These are phyloP conservation scores for Hypsibius dujardini DNA, from an alignment of 1,140 invertebrate species.

Conservation along the genomic window DNA sequence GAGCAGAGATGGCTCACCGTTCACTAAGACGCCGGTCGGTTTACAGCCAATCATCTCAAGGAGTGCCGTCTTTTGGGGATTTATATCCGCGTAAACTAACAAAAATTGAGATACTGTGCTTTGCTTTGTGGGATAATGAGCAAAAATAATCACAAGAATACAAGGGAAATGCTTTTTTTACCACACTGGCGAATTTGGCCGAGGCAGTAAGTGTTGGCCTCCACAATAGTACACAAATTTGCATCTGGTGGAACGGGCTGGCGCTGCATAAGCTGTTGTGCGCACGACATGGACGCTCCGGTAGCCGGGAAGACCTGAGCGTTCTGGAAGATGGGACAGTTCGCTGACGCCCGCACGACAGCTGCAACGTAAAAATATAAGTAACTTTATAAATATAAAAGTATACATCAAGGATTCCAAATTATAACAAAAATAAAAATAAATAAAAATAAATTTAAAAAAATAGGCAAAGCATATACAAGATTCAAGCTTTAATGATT, in stretches of 20 bases:
- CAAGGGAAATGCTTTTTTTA: not conserved
- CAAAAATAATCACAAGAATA: too few species aligned
- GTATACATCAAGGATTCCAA: not conserved
- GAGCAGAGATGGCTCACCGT: not conserved
- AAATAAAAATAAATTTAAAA: not conserved
- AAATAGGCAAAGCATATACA: not conserved
- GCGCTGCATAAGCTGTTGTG: not conserved
- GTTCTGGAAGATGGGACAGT: slow-evolving; percentile 8
- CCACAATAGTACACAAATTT: not conserved
- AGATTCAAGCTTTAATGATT: not conserved
- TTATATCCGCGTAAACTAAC: not conserved
- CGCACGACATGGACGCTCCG: not conserved
- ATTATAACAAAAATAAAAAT: not conserved
- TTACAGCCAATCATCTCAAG: slow-evolving; percentile 12
- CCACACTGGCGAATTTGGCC: not conserved
- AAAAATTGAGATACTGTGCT: not conserved
- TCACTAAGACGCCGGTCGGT: not conserved
- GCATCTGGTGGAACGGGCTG: not conserved
- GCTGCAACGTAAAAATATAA: not conserved
- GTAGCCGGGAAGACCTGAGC: not conserved
- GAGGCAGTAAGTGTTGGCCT: not conserved
- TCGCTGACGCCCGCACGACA: not conserved
- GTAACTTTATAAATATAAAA: not conserved
- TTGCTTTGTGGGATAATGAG: too few species aligned
- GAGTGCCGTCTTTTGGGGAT: slow-evolving; percentile 10